Conservation (phyloP, 2,113 vertebrate genomes). For the Orcinus orca region DNA sequence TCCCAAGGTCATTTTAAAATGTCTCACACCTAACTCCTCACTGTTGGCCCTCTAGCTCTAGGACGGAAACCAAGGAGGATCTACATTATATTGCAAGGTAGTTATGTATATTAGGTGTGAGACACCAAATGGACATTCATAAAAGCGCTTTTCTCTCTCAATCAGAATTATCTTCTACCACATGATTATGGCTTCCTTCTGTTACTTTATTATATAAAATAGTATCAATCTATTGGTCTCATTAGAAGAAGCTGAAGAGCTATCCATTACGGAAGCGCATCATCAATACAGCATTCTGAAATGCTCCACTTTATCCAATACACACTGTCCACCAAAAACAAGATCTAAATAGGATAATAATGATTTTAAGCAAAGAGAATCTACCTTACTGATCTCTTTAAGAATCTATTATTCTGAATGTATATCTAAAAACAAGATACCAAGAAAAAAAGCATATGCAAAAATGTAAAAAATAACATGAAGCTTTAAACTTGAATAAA, state of each 20-base stretch:
- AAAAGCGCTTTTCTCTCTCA: background rate
- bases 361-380: background rate
- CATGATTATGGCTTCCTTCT: background rate
- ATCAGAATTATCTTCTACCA: background rate
- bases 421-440: background rate
- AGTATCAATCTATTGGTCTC: background rate
- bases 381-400: background rate
- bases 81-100: background rate
- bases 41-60: background rate
- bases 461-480: background rate
- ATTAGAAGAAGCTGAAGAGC: slow-evolving; percentile 21
- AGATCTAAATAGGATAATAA: background rate
- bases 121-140: background rate
- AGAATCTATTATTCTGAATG: slow-evolving; percentile 21
- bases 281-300: background rate
- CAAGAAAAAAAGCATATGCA: background rate
- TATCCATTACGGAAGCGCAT: background rate
- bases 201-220: slow-evolving; percentile 2
- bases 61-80: background rate
- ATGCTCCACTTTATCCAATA: background rate
- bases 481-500: slow-evolving; percentile 46
- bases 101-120: background rate
- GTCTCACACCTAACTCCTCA: background rate
- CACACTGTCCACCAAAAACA: background rate
- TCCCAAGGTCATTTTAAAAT: background rate